Conservation (phyloP, 2,113 vertebrate species). For the Trinectes maculatus region DNA sequence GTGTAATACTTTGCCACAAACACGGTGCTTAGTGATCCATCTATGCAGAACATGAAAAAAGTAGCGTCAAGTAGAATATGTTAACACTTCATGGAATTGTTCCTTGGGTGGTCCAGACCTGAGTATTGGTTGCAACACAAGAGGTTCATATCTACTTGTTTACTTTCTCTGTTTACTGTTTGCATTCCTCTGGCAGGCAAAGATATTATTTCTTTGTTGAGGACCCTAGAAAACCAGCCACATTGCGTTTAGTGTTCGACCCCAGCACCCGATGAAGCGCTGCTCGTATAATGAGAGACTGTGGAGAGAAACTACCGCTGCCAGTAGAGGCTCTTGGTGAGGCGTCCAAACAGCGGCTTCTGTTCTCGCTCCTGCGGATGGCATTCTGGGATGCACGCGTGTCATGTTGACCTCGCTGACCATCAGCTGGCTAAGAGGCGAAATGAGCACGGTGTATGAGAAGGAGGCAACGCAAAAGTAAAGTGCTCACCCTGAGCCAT, state of each 20-base stretch:
- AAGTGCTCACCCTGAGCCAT: slow-evolving; percentile 78
- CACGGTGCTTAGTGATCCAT: neutral
- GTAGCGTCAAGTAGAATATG: slow-evolving; percentile 40
- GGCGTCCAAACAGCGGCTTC: slow-evolving; percentile 57
- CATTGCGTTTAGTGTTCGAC: slow-evolving; percentile 55
- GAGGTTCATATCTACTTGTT: slow-evolving; percentile 68
- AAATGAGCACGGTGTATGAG: slow-evolving; percentile 66
- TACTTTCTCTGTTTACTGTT: slow-evolving; percentile 77
- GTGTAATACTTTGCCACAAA: slow-evolving; percentile 20
- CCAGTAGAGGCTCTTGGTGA: slow-evolving; percentile 64
- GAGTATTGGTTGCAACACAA: slow-evolving; percentile 64
- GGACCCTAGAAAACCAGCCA: slow-evolving; percentile 65
- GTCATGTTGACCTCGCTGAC: slow-evolving; percentile 74
- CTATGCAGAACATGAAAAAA: slow-evolving; percentile 34
- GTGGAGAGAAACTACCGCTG: slow-evolving; percentile 50
- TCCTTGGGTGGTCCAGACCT: slow-evolving; percentile 39
- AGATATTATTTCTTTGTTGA: slow-evolving; percentile 72
- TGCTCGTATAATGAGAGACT: slow-evolving; percentile 69
- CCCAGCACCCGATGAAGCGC: slow-evolving; percentile 49
- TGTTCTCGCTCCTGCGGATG: slow-evolving; percentile 57
- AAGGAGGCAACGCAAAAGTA: slow-evolving; percentile 71
- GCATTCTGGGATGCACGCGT: slow-evolving; percentile 62
- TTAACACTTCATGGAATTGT: slow-evolving; percentile 54
- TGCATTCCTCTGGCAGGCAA: slow-evolving; percentile 70
- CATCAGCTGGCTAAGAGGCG: slow-evolving; percentile 71